phyloP scores from a whole-genome alignment of 1,140 invertebrate genomes.

The Lysiphlebus fabarum region DNA sequence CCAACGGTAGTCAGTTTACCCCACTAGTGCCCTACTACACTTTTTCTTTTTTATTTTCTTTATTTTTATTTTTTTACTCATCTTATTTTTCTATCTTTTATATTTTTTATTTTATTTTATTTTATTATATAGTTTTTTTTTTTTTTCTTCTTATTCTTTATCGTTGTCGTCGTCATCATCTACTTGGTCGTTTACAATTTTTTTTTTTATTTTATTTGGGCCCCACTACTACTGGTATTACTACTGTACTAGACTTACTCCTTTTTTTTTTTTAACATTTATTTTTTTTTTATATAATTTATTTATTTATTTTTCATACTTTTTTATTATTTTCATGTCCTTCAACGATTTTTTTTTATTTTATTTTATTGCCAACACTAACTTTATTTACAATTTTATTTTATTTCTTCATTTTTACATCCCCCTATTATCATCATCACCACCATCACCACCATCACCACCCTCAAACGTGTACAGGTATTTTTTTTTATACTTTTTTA shows the following conservation, averaged over 20 bases:
- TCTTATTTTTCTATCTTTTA: conserved; percentile 23
- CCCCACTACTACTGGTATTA: no score
- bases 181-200: background rate
- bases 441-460: no score
- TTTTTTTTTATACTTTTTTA: no score
- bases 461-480: no score
- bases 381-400: conserved; percentile 14
- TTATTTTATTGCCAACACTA: background rate
- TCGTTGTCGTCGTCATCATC: background rate
- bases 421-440: no score
- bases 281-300: no score
- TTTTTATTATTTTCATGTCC: no score
- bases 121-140: background rate
- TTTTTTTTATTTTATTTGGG: background rate
- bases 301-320: no score
- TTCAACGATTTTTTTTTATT: no score
- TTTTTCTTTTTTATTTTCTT: conserved; percentile 16
- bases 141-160: background rate
- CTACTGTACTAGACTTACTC: no score
- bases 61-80: conserved; percentile 11
- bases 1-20: conserved; percentile 31
- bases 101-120: conserved; percentile 15
- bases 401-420: background rate
- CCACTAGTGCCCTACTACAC: conserved; percentile 32
- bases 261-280: no score